Evolutionary conservation across 1,140 invertebrate genomes (phyloP).

Genomic region (Tyrophagus putrescentiae): DNA sequence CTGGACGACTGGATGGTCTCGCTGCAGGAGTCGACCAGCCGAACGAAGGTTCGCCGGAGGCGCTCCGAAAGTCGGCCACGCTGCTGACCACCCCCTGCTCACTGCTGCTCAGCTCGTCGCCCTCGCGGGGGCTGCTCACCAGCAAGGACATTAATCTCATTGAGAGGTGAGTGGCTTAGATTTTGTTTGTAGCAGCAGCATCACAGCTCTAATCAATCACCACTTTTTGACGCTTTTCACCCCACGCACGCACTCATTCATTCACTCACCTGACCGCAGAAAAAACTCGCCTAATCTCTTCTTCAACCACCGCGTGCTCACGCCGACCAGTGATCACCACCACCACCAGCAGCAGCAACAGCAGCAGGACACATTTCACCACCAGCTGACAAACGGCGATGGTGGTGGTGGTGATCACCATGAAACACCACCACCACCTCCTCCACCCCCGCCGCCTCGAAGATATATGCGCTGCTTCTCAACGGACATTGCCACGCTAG

Average conservation of each 20-base stretch:
- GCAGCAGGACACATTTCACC: too few relatives aligned
- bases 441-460: not conserved
- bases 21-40: conserved; percentile 26
- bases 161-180: not conserved
- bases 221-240: too few relatives aligned
- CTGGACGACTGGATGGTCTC: conserved; percentile 29
- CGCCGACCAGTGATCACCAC: not conserved
- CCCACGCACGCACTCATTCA: too few relatives aligned
- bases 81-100: conserved; percentile 19
- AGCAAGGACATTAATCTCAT: not conserved
- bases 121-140: not conserved
- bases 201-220: too few relatives aligned
- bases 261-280: too few relatives aligned
- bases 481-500: too few relatives aligned
- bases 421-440: not conserved
- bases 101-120: not conserved
- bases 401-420: not conserved
- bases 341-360: too few relatives aligned
- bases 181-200: too few relatives aligned
- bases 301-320: not conserved
- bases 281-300: not conserved
- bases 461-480: conserved; percentile 13
- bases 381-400: not conserved
- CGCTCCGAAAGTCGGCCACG: conserved; percentile 26
- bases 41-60: conserved; percentile 27